Conservation (phyloP, 2,113 vertebrate genomes). For the Herpetotheres cachinnans region DNA sequence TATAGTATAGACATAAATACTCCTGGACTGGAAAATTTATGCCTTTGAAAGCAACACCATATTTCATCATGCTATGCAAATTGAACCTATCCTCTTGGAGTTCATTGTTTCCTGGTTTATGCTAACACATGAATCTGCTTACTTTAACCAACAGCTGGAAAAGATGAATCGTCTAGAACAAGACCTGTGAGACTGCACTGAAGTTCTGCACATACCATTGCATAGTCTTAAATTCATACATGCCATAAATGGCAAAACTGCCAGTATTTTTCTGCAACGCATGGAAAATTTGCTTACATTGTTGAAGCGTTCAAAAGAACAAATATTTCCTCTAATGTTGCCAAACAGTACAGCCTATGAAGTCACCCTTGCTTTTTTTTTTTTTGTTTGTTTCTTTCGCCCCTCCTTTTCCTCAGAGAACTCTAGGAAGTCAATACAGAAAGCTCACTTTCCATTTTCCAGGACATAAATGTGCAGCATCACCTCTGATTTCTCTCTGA, state of each 20-base stretch:
- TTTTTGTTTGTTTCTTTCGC: background rate
- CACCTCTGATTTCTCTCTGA: background rate
- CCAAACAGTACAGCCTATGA: background rate
- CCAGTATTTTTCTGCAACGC: background rate
- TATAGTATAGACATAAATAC: background rate
- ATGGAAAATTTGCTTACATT: background rate
- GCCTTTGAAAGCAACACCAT: background rate
- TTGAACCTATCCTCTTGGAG: background rate
- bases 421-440: background rate
- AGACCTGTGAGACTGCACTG: background rate
- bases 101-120: background rate
- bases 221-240: background rate
- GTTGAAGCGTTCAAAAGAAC: background rate
- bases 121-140: background rate
- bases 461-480: background rate
- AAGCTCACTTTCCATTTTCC: background rate
- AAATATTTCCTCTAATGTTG: background rate
- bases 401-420: background rate
- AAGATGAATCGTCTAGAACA: background rate
- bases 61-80: background rate
- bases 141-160: conserved; percentile 3
- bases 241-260: background rate
- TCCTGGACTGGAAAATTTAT: background rate
- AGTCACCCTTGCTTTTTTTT: background rate
- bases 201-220: background rate